Conservation (phyloP, 2,888 invertebrate species). For the Drosophila heteroneura region DNA sequence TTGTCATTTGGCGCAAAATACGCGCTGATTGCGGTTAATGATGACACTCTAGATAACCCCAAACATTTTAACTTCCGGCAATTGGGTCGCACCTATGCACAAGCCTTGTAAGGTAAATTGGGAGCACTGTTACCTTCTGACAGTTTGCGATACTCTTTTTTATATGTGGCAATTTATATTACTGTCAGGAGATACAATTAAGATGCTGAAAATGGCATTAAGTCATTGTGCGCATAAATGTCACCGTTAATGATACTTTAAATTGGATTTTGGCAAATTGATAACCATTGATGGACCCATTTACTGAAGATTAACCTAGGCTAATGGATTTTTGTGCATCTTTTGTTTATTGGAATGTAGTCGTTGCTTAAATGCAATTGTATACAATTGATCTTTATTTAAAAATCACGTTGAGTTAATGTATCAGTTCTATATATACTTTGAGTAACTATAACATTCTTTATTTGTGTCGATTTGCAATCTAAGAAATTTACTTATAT, state of each 20-base stretch:
- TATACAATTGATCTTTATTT: neutral
- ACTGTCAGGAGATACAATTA: slow-evolving; percentile 30
- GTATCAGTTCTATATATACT: no score
- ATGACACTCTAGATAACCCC: slow-evolving; percentile 71
- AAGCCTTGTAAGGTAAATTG: slow-evolving; percentile 2
- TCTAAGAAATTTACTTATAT: neutral
- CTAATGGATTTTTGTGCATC: neutral
- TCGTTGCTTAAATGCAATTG: neutral
- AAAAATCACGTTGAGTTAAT: neutral
- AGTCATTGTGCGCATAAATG: slow-evolving; percentile 4
- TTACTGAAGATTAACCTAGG: neutral
- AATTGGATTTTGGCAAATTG: neutral
- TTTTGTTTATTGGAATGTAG: neutral
- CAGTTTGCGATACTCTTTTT: slow-evolving; percentile 1
- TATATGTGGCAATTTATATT: slow-evolving; percentile 17
- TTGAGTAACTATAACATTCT: neutral
- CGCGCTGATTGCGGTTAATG: slow-evolving; percentile 77
- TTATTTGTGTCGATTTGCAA: no score
- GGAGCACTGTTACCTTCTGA: neutral
- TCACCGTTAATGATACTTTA: slow-evolving; percentile 11
- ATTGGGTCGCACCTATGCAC: slow-evolving; percentile 5
- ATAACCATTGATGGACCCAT: neutral
- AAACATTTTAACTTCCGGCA: slow-evolving; percentile 23
- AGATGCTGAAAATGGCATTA: slow-evolving; percentile 8
- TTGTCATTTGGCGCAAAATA: slow-evolving; percentile 66